Percentiles rank a stretch among this genome's conserved stretches.
phyloP scores from a whole-genome alignment of 2,113 vertebrate genomes.

The Trinectes maculatus region DNA sequence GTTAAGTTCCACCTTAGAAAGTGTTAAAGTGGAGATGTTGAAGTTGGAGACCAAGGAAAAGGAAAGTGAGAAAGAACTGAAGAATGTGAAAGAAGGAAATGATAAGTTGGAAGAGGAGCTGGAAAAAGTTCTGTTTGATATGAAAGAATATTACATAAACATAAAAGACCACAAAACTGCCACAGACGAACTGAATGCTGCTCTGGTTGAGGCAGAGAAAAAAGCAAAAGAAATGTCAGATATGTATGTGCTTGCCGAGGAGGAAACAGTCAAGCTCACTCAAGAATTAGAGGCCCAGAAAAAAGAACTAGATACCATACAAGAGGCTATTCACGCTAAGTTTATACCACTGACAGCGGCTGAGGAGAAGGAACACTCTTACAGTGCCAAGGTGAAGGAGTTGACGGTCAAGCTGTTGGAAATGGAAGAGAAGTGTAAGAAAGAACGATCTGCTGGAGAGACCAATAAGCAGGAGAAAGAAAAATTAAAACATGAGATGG shows the following conservation, averaged over 20 bases:
- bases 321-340: conserved; percentile 89
- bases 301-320: conserved; percentile 91
- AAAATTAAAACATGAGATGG: conserved; percentile 75
- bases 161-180: conserved; percentile 78
- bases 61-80: conserved; percentile 78
- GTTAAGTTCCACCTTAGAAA: conserved; percentile 81
- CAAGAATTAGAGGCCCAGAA: conserved; percentile 90
- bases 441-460: conserved; percentile 71
- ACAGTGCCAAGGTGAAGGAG: conserved; percentile 78
- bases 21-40: conserved; percentile 79
- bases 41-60: conserved; percentile 79
- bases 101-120: conserved; percentile 81
- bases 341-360: conserved; percentile 85
- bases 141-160: conserved; percentile 81
- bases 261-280: conserved; percentile 83
- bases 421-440: conserved; percentile 70
- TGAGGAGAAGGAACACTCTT: conserved; percentile 84
- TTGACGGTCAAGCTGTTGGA: conserved; percentile 80
- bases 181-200: conserved; percentile 61
- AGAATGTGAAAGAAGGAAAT: conserved; percentile 85
- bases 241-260: conserved; percentile 74
- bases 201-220: conserved; percentile 70
- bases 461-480: conserved; percentile 79
- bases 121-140: conserved; percentile 74
- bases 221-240: conserved; percentile 61